Percentiles rank a stretch among this genome's conserved stretches.
Conservation (phyloP, 1,140 invertebrate genomes). For the Steinernema feltiae region DNA sequence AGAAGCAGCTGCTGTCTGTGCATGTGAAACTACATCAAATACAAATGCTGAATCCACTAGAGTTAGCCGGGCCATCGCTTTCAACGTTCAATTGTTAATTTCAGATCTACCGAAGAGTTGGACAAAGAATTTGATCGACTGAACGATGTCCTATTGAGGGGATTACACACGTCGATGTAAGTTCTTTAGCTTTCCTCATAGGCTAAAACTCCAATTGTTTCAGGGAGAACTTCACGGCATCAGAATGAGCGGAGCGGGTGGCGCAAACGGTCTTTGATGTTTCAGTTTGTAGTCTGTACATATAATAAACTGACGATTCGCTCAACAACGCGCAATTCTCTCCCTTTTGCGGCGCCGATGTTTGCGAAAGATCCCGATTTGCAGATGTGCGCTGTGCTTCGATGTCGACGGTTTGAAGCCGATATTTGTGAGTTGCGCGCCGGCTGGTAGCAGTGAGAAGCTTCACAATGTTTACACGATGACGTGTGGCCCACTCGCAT, state of each 20-base stretch:
- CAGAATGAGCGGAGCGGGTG: neutral
- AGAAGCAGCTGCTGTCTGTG: neutral
- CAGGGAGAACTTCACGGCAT: constrained; percentile 5
- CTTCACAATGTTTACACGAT: constrained; percentile 1
- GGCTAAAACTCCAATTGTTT: neutral
- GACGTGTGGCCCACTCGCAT: neutral
- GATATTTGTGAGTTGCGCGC: neutral
- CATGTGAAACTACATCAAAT: neutral
- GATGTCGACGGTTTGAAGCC: neutral
- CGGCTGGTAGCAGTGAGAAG: neutral
- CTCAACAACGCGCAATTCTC: neutral
- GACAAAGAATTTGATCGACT: neutral
- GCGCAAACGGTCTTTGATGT: neutral
- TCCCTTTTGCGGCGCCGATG: neutral
- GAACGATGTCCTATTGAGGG: neutral
- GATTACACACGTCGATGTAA: neutral
- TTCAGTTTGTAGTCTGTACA: constrained; percentile 4
- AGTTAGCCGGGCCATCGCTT: neutral
- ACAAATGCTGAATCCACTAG: neutral
- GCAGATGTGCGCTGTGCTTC: constrained; percentile 2
- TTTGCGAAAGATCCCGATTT: neutral
- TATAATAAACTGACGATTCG: neutral
- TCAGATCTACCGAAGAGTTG: neutral
- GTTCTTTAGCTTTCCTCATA: neutral
- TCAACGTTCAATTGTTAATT: neutral